A percentile compares a stretch with the other conserved stretches of the same genome.
Conservation (phyloP, 2,113 vertebrate species). For the Hassar affinis region DNA sequence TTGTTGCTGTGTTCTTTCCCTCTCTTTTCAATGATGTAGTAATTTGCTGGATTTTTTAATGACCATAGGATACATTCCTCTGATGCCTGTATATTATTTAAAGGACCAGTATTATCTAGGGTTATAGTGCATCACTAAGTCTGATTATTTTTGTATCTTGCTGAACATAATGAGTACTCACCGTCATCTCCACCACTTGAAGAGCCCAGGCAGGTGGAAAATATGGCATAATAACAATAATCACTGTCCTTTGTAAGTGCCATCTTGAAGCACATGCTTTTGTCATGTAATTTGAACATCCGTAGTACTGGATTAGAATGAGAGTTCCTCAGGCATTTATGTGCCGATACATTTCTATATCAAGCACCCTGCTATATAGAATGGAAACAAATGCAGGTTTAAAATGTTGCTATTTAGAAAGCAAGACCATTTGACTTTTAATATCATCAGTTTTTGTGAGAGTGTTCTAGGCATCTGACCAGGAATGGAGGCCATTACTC, state of each 20-base stretch:
- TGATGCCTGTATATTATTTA: slow-evolving; percentile 4
- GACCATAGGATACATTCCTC: neutral
- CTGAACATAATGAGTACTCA: slow-evolving; percentile 27
- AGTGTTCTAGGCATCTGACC: neutral
- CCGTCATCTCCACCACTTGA: slow-evolving; percentile 34
- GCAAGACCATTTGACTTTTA: neutral
- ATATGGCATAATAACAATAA: slow-evolving; percentile 62
- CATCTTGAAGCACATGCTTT: slow-evolving; percentile 43
- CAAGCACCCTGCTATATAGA: neutral
- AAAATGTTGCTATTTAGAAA: neutral
- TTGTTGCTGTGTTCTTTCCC: neutral
- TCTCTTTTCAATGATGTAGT: neutral
- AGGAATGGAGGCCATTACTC: neutral
- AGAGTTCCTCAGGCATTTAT: slow-evolving; percentile 8
- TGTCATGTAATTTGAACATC: slow-evolving; percentile 45
- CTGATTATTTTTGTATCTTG: slow-evolving; percentile 29
- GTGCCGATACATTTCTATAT: too few species aligned
- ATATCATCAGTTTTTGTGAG: neutral
- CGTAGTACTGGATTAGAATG: too few species aligned
- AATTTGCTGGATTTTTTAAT: slow-evolving; percentile 7
- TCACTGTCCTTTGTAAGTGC: slow-evolving; percentile 40
- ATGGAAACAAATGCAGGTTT: neutral
- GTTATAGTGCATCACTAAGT: slow-evolving; percentile 37
- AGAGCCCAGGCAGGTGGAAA: slow-evolving; percentile 52
- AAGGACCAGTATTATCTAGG: slow-evolving; percentile 22